Conservation (phyloP, 1,140 invertebrate species). For the Halesus radiatus region DNA sequence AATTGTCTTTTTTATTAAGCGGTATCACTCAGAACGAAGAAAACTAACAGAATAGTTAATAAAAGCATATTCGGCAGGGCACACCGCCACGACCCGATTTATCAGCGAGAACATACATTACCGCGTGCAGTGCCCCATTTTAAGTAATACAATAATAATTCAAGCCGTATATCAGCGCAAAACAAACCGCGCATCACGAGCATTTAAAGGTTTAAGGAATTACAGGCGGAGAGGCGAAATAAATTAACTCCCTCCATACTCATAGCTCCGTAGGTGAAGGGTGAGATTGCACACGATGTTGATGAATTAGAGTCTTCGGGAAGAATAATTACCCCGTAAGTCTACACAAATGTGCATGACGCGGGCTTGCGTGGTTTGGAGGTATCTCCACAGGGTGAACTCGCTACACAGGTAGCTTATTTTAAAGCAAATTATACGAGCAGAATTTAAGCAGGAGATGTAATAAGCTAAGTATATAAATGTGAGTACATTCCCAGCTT, state of each 20-base stretch:
- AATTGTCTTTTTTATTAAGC: no score
- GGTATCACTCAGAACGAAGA: no score
- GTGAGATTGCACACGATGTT: conserved; percentile 37
- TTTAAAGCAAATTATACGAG: no score
- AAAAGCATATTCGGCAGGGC: no score
- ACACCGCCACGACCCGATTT: neutral
- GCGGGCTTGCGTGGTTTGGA: neutral
- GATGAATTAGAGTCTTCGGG: conserved; percentile 11
- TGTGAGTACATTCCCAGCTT: no score
- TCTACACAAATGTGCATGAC: conserved; percentile 28
- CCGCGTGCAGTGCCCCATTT: neutral
- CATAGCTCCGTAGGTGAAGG: conserved; percentile 16
- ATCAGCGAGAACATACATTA: neutral
- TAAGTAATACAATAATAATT: conserved; percentile 29
- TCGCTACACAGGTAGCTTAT: no score
- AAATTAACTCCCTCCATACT: conserved; percentile 26
- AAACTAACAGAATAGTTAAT: no score
- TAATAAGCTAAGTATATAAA: no score
- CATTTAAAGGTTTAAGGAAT: conserved; percentile 29
- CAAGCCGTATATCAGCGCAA: conserved; percentile 17
- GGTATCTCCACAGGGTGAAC: neutral
- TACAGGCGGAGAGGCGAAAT: conserved; percentile 17
- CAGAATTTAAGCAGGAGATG: no score
- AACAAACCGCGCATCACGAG: conserved; percentile 34
- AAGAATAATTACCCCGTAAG: conserved; percentile 33